These are phyloP conservation scores for Tympanoctomys barrerae DNA, from an alignment of 2,797 vertebrate genomes.

Conservation along the genomic window DNA sequence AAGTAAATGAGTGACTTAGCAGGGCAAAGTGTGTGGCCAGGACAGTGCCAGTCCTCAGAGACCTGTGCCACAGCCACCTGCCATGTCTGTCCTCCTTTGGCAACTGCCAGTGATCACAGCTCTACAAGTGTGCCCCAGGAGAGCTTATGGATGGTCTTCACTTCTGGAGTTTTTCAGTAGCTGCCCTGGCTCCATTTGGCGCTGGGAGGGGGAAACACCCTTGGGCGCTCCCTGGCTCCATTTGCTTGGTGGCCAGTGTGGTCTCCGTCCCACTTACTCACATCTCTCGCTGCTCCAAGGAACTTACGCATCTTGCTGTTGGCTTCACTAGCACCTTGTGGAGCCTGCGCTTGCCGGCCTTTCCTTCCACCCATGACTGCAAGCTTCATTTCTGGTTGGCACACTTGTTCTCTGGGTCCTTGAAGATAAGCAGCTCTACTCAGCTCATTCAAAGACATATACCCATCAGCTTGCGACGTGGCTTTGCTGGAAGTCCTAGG, in stretches of 20 bases:
- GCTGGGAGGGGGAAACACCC: background rate
- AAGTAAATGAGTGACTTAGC: background rate
- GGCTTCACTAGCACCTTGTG: background rate
- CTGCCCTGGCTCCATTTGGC: background rate
- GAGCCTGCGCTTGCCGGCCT: background rate
- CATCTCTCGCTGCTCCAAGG: background rate
- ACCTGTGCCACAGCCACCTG: background rate
- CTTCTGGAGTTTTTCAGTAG: background rate
- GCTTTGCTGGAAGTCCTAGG: background rate
- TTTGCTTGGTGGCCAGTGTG: background rate
- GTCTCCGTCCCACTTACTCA: background rate
- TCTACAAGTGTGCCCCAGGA: background rate
- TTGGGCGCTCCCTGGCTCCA: background rate
- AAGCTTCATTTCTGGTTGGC: background rate
- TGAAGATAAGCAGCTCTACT: background rate
- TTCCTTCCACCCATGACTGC: background rate
- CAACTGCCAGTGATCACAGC: background rate
- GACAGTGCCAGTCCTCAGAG: background rate
- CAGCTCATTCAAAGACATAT: constrained; percentile 13
- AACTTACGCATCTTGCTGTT: background rate
- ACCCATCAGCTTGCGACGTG: background rate
- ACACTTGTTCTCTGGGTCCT: background rate
- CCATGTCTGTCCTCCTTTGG: background rate
- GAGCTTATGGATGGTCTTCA: background rate
- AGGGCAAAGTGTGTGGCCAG: background rate